Conservation (phyloP, 2,797 vertebrate species). For the Arvicola amphibius region DNA sequence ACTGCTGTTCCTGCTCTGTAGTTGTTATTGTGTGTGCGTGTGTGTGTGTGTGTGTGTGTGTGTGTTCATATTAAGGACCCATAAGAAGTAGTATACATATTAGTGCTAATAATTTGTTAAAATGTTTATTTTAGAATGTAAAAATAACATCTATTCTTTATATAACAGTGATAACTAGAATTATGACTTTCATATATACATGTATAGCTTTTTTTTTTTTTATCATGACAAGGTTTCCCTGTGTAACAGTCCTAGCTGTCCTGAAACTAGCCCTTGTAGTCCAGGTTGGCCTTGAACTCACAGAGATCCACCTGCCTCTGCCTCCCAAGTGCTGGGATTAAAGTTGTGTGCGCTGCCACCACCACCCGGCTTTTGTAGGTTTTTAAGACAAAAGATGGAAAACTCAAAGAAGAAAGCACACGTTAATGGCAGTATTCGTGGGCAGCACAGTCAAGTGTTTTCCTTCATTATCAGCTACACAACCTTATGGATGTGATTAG, state of each 20-base stretch:
- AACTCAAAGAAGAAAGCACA: not conserved
- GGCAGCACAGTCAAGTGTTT: not conserved
- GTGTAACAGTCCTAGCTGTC: too few species aligned
- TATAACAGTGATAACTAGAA: not conserved
- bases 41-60: not conserved
- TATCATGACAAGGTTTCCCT: too few species aligned
- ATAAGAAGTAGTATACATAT: not conserved
- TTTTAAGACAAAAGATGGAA: constrained; percentile 16
- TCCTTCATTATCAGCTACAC: not conserved
- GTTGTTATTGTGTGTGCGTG: not conserved
- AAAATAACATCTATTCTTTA: not conserved
- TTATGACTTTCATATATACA: not conserved
- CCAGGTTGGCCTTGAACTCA: too few species aligned
- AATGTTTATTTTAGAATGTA: not conserved
- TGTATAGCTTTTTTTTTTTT: too few species aligned
- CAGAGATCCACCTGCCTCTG: too few species aligned
- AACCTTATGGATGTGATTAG: not conserved
- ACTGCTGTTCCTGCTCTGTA: not conserved
- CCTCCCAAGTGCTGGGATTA: too few species aligned
- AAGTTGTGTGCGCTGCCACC: too few species aligned
- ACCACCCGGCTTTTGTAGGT: not conserved
- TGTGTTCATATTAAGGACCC: not conserved
- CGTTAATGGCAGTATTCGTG: not conserved
- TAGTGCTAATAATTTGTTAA: constrained; percentile 5
- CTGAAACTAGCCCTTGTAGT: too few species aligned